Evolutionary conservation across 35 echinoderm and acorn worm species (phyloP).

Genomic region (Nesometra sesokonis): DNA sequence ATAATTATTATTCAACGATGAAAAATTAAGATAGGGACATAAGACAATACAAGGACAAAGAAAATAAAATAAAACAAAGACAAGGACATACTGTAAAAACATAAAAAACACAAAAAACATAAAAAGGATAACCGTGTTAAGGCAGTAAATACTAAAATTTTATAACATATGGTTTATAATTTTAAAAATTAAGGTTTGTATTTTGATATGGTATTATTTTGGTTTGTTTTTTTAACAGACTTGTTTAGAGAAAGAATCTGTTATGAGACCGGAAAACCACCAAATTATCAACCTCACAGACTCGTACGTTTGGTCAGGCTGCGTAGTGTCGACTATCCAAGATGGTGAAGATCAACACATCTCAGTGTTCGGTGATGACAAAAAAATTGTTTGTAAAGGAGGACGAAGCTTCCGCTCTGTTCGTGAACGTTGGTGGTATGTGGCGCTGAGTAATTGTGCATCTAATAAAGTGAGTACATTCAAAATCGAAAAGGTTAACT

Average conservation of each 20-base stretch:
- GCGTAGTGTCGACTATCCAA: conserved; percentile 3
- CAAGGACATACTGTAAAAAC: too few species aligned
- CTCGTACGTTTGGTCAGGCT: conserved; percentile 80
- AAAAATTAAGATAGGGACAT: too few species aligned
- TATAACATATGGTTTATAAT: background rate
- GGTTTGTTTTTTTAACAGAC: conserved; percentile 42
- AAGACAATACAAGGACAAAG: too few species aligned
- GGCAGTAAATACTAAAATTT: too few species aligned
- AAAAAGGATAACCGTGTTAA: too few species aligned
- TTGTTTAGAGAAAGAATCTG: conserved; percentile 76
- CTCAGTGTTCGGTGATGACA: conserved; percentile 3
- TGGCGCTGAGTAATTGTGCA: conserved; percentile 75
- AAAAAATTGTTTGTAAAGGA: conserved; percentile 61
- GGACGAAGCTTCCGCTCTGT: conserved; percentile 75
- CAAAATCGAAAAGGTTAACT: too few species aligned
- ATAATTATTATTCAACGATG: too few species aligned
- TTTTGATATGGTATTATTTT: too few species aligned
- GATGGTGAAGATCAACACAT: background rate
- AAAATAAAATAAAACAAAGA: too few species aligned
- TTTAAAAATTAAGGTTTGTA: background rate
- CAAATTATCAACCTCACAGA: conserved; percentile 91
- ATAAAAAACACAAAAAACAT: too few species aligned
- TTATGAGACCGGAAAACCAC: conserved; percentile 72
- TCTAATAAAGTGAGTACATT: conserved; percentile 47
- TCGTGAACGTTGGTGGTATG: conserved; percentile 94